Evolutionary conservation across 1,140 invertebrate genomes (phyloP).

Genomic region (Drosophila athabasca): DNA sequence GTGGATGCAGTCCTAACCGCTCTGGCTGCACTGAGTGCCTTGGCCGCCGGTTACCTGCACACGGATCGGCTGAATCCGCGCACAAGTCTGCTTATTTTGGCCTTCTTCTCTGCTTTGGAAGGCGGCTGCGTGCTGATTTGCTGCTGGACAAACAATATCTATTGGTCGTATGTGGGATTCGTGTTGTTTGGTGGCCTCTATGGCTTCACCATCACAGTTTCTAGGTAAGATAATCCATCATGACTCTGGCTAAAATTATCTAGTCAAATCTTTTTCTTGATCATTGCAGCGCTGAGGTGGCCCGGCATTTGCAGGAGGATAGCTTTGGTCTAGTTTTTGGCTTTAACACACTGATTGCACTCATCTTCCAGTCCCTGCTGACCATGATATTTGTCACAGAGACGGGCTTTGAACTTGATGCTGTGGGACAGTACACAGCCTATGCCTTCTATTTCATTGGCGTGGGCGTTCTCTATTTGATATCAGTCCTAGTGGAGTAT

Average conservation of each 20-base stretch:
- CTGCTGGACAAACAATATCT: conserved; percentile 86
- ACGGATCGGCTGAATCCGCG: conserved; percentile 56
- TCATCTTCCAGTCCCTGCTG: conserved; percentile 90
- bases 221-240: conserved; percentile 86
- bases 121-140: conserved; percentile 87
- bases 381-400: conserved; percentile 88
- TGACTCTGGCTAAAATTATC: neutral
- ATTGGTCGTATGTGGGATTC: conserved; percentile 91
- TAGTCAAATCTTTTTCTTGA: conserved; percentile 7
- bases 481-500: conserved; percentile 72
- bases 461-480: conserved; percentile 62
- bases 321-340: conserved; percentile 96
- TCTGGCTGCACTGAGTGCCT: conserved; percentile 86
- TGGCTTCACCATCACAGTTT: conserved; percentile 93
- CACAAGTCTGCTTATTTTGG: conserved; percentile 65
- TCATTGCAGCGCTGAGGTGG: conserved; percentile 91
- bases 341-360: conserved; percentile 92
- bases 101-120: conserved; percentile 86
- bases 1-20: conserved; percentile 91
- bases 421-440: conserved; percentile 84
- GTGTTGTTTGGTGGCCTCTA: conserved; percentile 91
- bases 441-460: conserved; percentile 83
- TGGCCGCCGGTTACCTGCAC: conserved; percentile 84
- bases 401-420: conserved; percentile 78
- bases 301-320: conserved; percentile 90